phyloP scores from a whole-genome alignment of 2,797 vertebrate species.

The Protosalanx chinensis region DNA sequence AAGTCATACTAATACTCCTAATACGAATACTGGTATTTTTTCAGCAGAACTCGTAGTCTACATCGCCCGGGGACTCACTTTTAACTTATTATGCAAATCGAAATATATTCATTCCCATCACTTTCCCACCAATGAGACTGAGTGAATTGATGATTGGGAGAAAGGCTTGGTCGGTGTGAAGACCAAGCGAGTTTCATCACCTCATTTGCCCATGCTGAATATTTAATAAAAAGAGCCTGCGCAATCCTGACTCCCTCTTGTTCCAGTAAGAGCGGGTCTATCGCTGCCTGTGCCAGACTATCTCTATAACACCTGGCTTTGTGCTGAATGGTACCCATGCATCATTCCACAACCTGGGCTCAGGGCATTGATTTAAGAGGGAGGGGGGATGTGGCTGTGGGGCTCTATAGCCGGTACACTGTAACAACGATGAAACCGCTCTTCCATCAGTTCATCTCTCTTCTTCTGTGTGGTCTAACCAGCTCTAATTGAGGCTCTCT shows the following conservation, averaged over 20 bases:
- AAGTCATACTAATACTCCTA: not conserved
- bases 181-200: slow-evolving; percentile 52
- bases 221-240: slow-evolving; percentile 52
- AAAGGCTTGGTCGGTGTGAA: slow-evolving; percentile 36
- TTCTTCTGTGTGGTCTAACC: not conserved
- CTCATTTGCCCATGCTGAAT: slow-evolving; percentile 53
- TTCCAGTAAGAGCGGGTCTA: slow-evolving; percentile 9
- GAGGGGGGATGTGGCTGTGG: no score
- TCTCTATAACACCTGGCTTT: not conserved
- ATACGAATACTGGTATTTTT: not conserved
- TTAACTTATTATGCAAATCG: not conserved
- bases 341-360: not conserved
- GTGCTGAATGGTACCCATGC: not conserved
- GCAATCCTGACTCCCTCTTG: slow-evolving; percentile 12
- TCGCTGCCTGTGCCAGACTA: not conserved
- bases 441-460: slow-evolving; percentile 1
- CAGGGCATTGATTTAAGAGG: no score
- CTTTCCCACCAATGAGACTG: slow-evolving; percentile 2
- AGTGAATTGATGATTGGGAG: slow-evolving; percentile 30
- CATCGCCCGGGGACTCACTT: not conserved
- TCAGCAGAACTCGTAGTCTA: not conserved
- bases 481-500: not conserved
- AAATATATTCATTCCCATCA: slow-evolving; percentile 5
- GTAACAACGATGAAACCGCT: no score
- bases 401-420: no score